phyloP scores from a whole-genome alignment of 2,113 vertebrate genomes.

The Callospermophilus lateralis region DNA sequence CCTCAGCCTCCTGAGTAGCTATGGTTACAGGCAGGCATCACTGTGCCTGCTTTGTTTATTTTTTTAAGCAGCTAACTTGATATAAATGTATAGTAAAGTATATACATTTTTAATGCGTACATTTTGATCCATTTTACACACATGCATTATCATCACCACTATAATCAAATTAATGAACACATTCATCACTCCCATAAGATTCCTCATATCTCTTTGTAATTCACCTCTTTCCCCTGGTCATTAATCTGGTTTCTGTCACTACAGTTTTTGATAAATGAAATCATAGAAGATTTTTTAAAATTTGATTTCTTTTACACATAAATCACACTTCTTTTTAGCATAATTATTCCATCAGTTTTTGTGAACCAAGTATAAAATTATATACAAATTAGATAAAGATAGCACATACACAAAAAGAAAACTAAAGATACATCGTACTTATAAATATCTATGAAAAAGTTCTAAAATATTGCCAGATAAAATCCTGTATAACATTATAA shows the following conservation, averaged over 20 bases:
- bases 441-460: not conserved
- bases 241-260: no score
- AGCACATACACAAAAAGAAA: not conserved
- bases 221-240: no score
- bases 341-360: not conserved
- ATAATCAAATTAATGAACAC: no score
- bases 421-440: not conserved
- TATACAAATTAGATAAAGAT: not conserved
- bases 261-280: no score
- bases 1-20: not conserved
- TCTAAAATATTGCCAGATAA: not conserved
- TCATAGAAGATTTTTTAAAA: no score
- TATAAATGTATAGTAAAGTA: no score
- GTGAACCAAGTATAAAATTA: not conserved
- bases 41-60: not conserved
- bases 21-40: not conserved
- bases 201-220: no score
- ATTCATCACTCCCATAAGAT: no score
- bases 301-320: no score
- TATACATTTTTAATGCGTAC: no score
- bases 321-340: not conserved
- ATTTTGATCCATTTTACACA: no score
- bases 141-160: no score
- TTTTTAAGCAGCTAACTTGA: not conserved
- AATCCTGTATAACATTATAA: not conserved